Conservation (phyloP, 2,888 invertebrate genomes). For the Ectemnius cavifrons region DNA sequence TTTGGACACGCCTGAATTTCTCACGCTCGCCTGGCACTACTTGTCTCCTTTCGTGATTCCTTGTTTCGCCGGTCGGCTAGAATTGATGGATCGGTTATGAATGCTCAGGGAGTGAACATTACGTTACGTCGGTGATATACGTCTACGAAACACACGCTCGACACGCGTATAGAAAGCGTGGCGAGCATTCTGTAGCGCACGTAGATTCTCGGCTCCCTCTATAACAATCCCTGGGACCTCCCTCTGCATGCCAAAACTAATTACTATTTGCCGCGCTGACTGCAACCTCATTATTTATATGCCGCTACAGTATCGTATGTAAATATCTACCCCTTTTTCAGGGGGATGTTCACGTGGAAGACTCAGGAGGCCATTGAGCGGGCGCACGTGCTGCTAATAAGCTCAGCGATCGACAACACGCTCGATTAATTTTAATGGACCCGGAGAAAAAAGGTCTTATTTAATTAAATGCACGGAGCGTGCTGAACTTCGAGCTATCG, state of each 20-base stretch:
- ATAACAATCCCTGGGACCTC: conserved; percentile 41
- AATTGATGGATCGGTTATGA: conserved; percentile 65
- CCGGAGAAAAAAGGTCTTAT: conserved; percentile 32
- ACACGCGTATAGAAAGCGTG: conserved; percentile 16
- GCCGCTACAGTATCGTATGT: conserved; percentile 42
- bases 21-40: conserved; percentile 44
- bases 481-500: conserved; percentile 3
- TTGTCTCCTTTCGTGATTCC: conserved; percentile 21
- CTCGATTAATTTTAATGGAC: conserved; percentile 42
- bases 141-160: conserved; percentile 9
- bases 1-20: conserved; percentile 52
- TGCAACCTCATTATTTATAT: conserved; percentile 54
- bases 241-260: conserved; percentile 57
- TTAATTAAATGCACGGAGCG: conserved; percentile 22
- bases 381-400: conserved; percentile 59
- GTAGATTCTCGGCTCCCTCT: conserved; percentile 20
- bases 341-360: conserved; percentile 39
- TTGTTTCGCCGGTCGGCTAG: conserved; percentile 17
- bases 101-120: not conserved
- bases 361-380: not conserved
- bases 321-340: conserved; percentile 40
- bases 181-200: conserved; percentile 25
- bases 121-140: not conserved
- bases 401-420: conserved; percentile 50
- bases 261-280: conserved; percentile 54